A percentile compares a stretch with the other conserved stretches of the same genome.
These are phyloP conservation scores for Drosophila leonis DNA, from an alignment of 2,888 invertebrate species.

Conservation along the genomic window DNA sequence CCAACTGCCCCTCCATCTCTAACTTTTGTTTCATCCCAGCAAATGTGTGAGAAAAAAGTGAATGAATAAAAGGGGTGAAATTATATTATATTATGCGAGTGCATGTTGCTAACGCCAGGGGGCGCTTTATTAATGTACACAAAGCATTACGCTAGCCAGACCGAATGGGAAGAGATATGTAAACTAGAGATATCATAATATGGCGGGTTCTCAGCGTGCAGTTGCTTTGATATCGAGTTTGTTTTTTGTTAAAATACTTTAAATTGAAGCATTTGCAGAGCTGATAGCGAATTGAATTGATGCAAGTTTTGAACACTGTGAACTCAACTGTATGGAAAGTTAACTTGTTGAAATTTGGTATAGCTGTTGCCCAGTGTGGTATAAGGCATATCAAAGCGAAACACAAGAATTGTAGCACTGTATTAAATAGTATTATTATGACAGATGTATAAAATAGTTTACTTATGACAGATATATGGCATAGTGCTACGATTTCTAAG, in stretches of 20 bases:
- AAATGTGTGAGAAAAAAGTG: conserved; percentile 48
- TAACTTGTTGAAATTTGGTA: not conserved
- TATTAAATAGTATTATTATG: not conserved
- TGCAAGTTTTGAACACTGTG: not conserved
- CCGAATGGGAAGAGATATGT: conserved; percentile 5
- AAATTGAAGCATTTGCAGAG: conserved; percentile 2
- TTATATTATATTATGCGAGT: conserved; percentile 65
- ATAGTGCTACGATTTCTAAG: not conserved
- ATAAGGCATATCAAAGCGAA: not conserved
- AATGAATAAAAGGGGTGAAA: conserved; percentile 49
- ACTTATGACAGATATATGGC: not conserved
- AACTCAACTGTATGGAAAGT: not conserved
- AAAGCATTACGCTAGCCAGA: conserved; percentile 40
- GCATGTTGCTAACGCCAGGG: conserved; percentile 54
- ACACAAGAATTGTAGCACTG: not conserved
- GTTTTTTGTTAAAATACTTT: not conserved
- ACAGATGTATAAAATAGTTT: not conserved
- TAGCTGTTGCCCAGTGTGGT: not conserved
- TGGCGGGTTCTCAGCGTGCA: conserved; percentile 28
- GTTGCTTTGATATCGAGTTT: conserved; percentile 3
- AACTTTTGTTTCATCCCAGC: conserved; percentile 1
- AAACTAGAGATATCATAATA: conserved; percentile 8
- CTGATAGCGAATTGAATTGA: not conserved
- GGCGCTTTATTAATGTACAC: conserved; percentile 48
- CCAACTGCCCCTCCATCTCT: not conserved